These are phyloP conservation scores for Steinernema scapterisci DNA, from an alignment of 2,888 invertebrate genomes.

Conservation along the genomic window DNA sequence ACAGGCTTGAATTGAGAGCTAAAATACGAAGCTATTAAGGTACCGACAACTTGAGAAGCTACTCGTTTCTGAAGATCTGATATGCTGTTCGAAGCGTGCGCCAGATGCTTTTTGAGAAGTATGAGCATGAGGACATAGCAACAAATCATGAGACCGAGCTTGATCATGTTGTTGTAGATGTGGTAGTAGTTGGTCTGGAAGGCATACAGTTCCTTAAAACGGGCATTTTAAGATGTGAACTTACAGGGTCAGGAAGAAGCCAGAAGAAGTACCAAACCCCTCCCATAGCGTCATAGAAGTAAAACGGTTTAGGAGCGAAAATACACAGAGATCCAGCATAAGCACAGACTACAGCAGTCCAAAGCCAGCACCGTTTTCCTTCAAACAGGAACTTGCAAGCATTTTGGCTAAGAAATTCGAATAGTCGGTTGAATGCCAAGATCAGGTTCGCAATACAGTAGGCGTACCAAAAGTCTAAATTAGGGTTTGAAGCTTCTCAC, in stretches of 20 bases:
- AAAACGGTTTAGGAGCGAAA: neutral
- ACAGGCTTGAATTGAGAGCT: slow-evolving; percentile 16
- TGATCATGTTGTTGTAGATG: slow-evolving; percentile 24
- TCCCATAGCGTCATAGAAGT: neutral
- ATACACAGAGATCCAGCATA: neutral
- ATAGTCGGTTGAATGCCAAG: slow-evolving; percentile 1
- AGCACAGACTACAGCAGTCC: neutral
- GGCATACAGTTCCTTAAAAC: neutral
- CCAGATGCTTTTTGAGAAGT: neutral
- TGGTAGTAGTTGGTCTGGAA: slow-evolving; percentile 8
- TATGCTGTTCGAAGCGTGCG: neutral
- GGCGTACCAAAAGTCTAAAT: slow-evolving; percentile 13
- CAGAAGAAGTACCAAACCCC: slow-evolving; percentile 27
- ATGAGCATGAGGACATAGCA: neutral
- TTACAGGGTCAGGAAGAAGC: neutral
- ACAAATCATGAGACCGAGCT: neutral
- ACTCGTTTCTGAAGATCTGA: neutral
- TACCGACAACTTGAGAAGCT: too few relatives aligned
- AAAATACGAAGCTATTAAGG: neutral
- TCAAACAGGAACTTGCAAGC: neutral
- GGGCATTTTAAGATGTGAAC: neutral
- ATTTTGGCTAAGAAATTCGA: neutral
- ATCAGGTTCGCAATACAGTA: slow-evolving; percentile 28
- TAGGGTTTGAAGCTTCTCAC: neutral
- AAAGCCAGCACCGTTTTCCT: neutral